Percentiles rank a stretch among this genome's conserved stretches.
These are phyloP conservation scores for Rotaria sp. DNA, from an alignment of 2,888 invertebrate genomes.

Conservation along the genomic window DNA sequence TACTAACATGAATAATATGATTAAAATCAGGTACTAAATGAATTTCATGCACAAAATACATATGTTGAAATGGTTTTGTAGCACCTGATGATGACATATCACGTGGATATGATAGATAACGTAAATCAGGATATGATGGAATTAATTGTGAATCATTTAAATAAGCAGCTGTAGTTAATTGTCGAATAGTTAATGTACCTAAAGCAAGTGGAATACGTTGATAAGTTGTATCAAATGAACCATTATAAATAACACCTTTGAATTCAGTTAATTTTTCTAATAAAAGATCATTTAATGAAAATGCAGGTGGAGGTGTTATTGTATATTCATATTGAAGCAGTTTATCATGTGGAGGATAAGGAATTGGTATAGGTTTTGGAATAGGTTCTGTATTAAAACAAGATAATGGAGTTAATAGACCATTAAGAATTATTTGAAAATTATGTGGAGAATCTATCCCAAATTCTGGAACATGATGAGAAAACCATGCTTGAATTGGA, in stretches of 20 bases:
- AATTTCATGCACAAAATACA: not conserved
- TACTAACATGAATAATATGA: not conserved
- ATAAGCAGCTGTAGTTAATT: not conserved
- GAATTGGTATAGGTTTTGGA: not conserved
- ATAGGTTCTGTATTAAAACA: not conserved
- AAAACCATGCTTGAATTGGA: not conserved
- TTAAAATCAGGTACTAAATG: not conserved
- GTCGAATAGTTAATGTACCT: not conserved
- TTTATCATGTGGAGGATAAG: not conserved
- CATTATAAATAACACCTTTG: not conserved
- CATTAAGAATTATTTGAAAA: not conserved
- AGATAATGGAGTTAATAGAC: not conserved
- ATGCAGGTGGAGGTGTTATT: not conserved
- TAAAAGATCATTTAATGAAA: slow-evolving; percentile 2
- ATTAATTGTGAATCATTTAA: not conserved
- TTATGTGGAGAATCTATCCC: not conserved
- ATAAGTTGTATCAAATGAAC: not conserved
- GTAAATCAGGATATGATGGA: not conserved
- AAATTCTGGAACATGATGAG: not conserved
- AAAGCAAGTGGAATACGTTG: not conserved
- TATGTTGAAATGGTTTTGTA: not conserved
- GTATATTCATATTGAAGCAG: not conserved
- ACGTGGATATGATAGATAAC: not conserved
- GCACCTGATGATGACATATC: not conserved
- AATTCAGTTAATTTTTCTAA: not conserved